Conservation (phyloP, 2,888 invertebrate genomes). For the Rhaphigaster nebulosa region DNA sequence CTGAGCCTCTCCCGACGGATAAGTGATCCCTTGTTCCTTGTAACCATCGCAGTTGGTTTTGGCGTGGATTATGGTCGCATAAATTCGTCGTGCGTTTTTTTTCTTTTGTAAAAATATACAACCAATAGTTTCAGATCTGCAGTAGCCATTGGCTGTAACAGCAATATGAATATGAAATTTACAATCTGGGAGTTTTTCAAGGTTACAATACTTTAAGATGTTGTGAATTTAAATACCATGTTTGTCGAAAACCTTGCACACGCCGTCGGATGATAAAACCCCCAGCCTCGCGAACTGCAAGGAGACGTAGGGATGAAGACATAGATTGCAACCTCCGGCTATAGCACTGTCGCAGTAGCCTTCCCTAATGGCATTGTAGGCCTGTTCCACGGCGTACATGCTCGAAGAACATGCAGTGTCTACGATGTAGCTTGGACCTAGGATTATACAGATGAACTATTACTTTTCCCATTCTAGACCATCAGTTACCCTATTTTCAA, state of each 20-base stretch:
- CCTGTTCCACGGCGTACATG: slow-evolving; percentile 87
- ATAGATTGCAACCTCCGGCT: slow-evolving; percentile 88
- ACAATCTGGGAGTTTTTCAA: too few species aligned
- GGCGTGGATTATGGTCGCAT: slow-evolving; percentile 81
- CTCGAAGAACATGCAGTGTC: slow-evolving; percentile 98
- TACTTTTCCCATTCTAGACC: not conserved
- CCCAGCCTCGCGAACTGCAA: slow-evolving; percentile 83
- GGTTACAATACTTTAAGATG: not conserved
- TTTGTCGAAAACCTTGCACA: slow-evolving; percentile 92
- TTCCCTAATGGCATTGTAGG: slow-evolving; percentile 80
- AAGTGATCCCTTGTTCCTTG: slow-evolving; percentile 79
- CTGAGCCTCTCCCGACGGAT: slow-evolving; percentile 74
- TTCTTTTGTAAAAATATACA: slow-evolving; percentile 70
- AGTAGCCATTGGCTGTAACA: slow-evolving; percentile 69
- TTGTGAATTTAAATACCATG: slow-evolving; percentile 72
- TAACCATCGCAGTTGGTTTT: slow-evolving; percentile 87
- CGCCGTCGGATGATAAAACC: slow-evolving; percentile 86
- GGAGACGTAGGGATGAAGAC: slow-evolving; percentile 89
- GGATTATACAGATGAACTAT: slow-evolving; percentile 52
- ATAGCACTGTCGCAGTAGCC: slow-evolving; percentile 91
- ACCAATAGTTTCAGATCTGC: slow-evolving; percentile 70
- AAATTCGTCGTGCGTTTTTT: slow-evolving; percentile 75
- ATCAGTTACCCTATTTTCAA: not conserved
- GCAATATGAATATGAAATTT: too few species aligned
- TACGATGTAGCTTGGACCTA: slow-evolving; percentile 86